Base-by-base conservation (phyloP, 2,797 vertebrate genomes). In the Coranthus polyacanthus region DNA sequence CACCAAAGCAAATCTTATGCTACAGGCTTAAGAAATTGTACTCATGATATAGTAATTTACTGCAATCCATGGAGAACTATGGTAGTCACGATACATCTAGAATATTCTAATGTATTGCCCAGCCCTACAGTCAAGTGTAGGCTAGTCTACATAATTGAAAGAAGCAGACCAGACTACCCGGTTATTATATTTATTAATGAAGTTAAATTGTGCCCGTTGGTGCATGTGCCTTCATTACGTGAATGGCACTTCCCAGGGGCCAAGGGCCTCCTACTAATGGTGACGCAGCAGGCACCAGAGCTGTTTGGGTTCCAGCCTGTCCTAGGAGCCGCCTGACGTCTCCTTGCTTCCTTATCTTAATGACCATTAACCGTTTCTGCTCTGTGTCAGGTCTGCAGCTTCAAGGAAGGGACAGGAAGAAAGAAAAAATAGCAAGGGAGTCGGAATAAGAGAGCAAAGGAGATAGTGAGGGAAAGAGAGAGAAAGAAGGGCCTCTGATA, bases 291-390 rank as follows among this genome's bases (percentile, higher is more conserved):
- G 79, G 74, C 81, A 72, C 74, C 75, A 61, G 78, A 41, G 45
- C 83, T 91, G 90, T 91, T 90, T 90, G 83, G 75, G 85, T 93
- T 92, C 76, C 79, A 86, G 83, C 34, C 69, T 65, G 65, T 87
- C 82, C 86, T 74, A 76, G 77, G 84, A 90, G 90, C 88, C 50
- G 78, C 74, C 80, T 81, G 86, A 84, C 63, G 78, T 88, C 88
- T 90, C 79, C 84, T 53, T 69, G 37, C 71, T 79, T 88, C 79
- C 88, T 93, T 86, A 89, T 92, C 88, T 94, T 92, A 88, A 90
- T 90, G 87, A 88, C 81, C 81, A 88, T 92, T 94, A 91, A 93
- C 91, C 64, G 75, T 89, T 85, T 90, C 90, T 92, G 92, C 81
- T 91, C 81, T 88, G 73, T 93, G 91, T 93, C 91, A 90, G 68